Evolutionary conservation across 2,888 invertebrate species (phyloP).

Genomic region (Cantharis nigra): DNA sequence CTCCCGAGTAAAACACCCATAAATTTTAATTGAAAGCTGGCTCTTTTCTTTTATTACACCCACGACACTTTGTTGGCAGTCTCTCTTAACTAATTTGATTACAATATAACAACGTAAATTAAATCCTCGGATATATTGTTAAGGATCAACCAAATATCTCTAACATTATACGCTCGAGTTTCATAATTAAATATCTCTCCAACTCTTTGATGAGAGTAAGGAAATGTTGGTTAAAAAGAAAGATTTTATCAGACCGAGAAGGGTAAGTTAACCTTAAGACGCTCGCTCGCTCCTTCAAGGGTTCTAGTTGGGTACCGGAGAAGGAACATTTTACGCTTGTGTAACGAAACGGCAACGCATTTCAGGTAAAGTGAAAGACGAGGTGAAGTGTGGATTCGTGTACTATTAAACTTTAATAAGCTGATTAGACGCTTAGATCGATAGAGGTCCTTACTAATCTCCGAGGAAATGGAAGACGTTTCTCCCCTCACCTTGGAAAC

Average conservation of each 20-base stretch:
- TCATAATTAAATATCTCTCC: conserved; percentile 14
- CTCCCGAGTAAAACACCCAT: background rate
- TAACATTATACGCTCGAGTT: conserved; percentile 9
- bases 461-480: conserved; percentile 16
- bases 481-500: conserved; percentile 9
- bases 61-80: background rate
- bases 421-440: conserved; percentile 34
- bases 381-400: conserved; percentile 29
- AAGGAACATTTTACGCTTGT: conserved; percentile 10
- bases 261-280: background rate
- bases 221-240: conserved; percentile 4
- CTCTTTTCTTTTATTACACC: background rate
- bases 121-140: conserved; percentile 6
- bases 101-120: background rate
- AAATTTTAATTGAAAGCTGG: background rate
- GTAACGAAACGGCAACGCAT: conserved; percentile 7
- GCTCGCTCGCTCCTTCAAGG: background rate
- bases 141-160: conserved; percentile 14
- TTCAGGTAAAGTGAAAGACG: conserved; percentile 20
- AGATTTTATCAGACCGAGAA: background rate
- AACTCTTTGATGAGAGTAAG: conserved; percentile 14
- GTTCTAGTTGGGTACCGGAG: background rate
- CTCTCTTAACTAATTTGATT: background rate
- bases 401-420: conserved; percentile 36
- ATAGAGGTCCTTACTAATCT: conserved; percentile 33